These are phyloP conservation scores for Eubasilissa regina DNA, from an alignment of 1,140 invertebrate genomes.

Conservation along the genomic window DNA sequence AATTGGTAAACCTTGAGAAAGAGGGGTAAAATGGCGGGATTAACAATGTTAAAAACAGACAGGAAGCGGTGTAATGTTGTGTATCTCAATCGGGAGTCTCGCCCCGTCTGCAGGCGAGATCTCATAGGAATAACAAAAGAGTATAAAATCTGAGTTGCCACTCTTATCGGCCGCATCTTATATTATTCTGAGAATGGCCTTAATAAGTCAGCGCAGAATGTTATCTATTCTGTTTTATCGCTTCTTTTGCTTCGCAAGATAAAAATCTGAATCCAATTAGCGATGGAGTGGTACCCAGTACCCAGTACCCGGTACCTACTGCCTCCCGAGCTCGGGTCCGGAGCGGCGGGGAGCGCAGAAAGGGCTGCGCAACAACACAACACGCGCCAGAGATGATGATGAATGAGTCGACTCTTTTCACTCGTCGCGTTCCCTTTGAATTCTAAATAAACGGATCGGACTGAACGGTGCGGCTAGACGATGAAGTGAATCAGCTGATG, in stretches of 20 bases:
- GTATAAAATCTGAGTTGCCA: conserved; percentile 59
- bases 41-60: not conserved
- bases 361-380: not conserved
- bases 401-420: not conserved
- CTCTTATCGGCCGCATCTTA: conserved; percentile 70
- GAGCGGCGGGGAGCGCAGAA: conserved; percentile 2
- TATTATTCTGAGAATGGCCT: conserved; percentile 75
- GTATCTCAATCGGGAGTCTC: conserved; percentile 34
- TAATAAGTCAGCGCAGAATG: conserved; percentile 75
- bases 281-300: conserved; percentile 50
- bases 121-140: conserved; percentile 56
- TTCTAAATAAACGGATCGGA: not conserved
- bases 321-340: not conserved
- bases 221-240: conserved; percentile 74
- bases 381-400: not conserved
- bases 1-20: conserved; percentile 2
- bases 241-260: conserved; percentile 63
- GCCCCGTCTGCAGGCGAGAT: conserved; percentile 27
- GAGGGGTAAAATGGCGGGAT: not conserved
- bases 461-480: conserved; percentile 2
- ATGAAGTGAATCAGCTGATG: conserved; percentile 32
- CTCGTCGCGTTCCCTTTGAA: not conserved
- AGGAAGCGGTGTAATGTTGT: conserved; percentile 20
- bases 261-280: conserved; percentile 73
- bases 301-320: not conserved